Evolutionary conservation across 2,888 invertebrate genomes (phyloP), one percentile per base, ranked within the genome.

Genomic region (Campoletis raptor): DNA sequence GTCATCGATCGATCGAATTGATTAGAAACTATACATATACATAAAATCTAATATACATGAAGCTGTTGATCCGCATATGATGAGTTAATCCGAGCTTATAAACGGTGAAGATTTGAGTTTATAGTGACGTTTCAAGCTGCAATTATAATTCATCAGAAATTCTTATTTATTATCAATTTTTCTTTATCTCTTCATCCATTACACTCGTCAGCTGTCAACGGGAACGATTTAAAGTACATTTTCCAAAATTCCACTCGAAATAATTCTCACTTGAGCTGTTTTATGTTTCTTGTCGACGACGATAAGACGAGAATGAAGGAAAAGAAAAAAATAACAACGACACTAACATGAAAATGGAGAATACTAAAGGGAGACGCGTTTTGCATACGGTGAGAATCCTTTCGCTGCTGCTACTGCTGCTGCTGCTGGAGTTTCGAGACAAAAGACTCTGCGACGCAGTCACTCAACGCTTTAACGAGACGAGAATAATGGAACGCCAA

Each of bases 341-440:
- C 30, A 74, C 18, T n/a, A 69, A 24, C 15, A 36, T 74, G 52
- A 67, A 40, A 54, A 74, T 21, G 69, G 54, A 69, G 76, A 74
- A 76, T 57, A 73, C 89, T 88, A 86, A n/a, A 66, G 48, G 48
- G 40, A 89, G 89, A 90, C 90, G 88, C 88, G 89, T 89, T 92
- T 91, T 90, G 92, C 92, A 91, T 91, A 89, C 90, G 87, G n/a
- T 66, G 74, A 81, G 69, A 84, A 87, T 90, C 90, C 90, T 91
- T 90, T 91, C 79, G n/a, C n/a, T n/a, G n/a, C n/a, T n/a, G n/a
- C n/a, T n/a, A n/a, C n/a, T n/a, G n/a, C n/a, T n/a, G 86, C 85
- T 72, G 74, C 81, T 67, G 73, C 45, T 52, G 73, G 69, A 84
- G 81, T 48, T 69, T 24, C 64, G 82, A 85, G 80, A 87, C 85